Evolutionary conservation across 2,113 vertebrate species (phyloP), one percentile per base, ranked within the genome.

Genomic region (Galbula dea): DNA sequence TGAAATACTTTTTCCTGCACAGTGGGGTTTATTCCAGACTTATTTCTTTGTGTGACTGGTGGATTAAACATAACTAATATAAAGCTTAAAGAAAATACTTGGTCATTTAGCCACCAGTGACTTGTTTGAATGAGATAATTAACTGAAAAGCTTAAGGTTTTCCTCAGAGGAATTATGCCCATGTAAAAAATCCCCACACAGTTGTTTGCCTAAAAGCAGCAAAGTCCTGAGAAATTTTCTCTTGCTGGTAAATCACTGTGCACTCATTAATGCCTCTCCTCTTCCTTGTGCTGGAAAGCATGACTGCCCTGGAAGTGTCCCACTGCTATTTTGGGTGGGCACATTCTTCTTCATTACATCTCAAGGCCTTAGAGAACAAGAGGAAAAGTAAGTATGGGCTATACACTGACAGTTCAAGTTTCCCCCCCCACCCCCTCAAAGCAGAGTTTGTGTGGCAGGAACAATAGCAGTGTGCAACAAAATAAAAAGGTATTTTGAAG

Each of bases 391-490:
- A 74, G 10, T 7, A 24, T 17, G 30, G 34, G 19, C 37, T 51
- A 23, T 6, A 46, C 69, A 67, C 14, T 26, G 24, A 26, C 12
- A 39, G 24, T 58, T 74, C 23, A 16, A 54, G 13, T 34, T 77
- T 24, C 3, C 8, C 20, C 4, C 0, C 23, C 2, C 13, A 3
- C 9, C 22, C 4, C 1, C 27, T 2, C 15, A 48, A 79, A 80
- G 18, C 5, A 11, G 29, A 51, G 7, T 51, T 77, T 34, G 0
- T 10, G 4, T 30, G 30, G 41, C n/a, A 83, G 49, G 27, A 51
- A 63, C 58, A 69, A 75, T 0, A 1, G 5, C 23, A 49, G 19
- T 0, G 0, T 58, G 29, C 32, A 83, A 71, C n/a, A n/a, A n/a
- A n/a, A n/a, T n/a, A 84, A 24, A 5, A 5, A 0, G 6, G 11